Conservation (phyloP, 1,140 invertebrate species). For the Microplitis demolitor region DNA sequence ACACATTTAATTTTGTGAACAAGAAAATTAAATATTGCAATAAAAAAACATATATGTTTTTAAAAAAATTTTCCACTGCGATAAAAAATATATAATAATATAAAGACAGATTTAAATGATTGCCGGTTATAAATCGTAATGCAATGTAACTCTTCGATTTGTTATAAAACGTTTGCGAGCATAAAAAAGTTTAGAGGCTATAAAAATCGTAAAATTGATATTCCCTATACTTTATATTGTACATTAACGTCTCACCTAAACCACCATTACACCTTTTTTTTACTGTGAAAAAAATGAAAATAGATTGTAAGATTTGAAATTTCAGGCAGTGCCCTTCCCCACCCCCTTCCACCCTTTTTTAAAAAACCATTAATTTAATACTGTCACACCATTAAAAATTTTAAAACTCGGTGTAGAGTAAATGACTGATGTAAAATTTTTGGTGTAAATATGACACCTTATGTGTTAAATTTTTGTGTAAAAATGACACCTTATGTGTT, state of each 20-base stretch:
- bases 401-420: too few relatives aligned
- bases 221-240: not conserved
- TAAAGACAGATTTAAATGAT: constrained; percentile 7
- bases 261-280: not conserved
- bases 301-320: too few relatives aligned
- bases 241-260: not conserved
- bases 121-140: not conserved
- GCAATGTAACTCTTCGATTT: constrained; percentile 1
- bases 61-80: not conserved
- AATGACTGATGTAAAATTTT: too few relatives aligned
- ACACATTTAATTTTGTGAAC: not conserved
- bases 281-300: not conserved
- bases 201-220: constrained; percentile 11
- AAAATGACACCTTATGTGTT: too few relatives aligned
- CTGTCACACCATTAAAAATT: too few relatives aligned
- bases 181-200: constrained; percentile 15
- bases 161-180: not conserved
- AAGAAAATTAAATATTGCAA: not conserved
- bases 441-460: too few relatives aligned
- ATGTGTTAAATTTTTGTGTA: too few relatives aligned
- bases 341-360: too few relatives aligned
- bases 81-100: not conserved
- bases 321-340: too few relatives aligned
- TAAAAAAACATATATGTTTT: not conserved
- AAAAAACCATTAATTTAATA: too few relatives aligned